Evolutionary conservation across 2,797 vertebrate genomes (phyloP), one percentile per base, ranked within the genome.

Genomic region (Rhadinocentrus ornatus): DNA sequence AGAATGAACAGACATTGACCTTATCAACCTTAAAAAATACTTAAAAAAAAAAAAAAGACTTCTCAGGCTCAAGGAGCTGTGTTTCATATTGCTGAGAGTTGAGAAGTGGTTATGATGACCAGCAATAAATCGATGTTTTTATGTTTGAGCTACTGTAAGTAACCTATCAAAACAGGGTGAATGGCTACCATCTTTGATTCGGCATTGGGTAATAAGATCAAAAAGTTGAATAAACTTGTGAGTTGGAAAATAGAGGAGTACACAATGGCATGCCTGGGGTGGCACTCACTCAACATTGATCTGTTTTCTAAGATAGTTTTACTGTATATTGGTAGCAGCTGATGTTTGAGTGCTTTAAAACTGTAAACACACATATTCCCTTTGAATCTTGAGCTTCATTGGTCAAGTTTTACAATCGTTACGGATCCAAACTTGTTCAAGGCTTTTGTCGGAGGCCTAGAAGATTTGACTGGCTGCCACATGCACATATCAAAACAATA

Each of bases 211-310:
- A 75, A 58, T 11, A 16, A 56, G 46, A 77, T 62, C 70, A 83
- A 68, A 88, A 83, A 72, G 66, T 69, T 87, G 82, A 69, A 81
- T 55, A 27, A 50, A 59, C 64, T 71, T 37, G 46, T 64, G 68
- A 71, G 66, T 74, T 78, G 84, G 78, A 91, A 90, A 89, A 79
- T 77, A 69, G 65, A 24, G 79, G 88, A 75, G 41, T 71, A 46
- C 16, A 35, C 58, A 54, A 75, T 3, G 69, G 75, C 75, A 59
- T 1, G 76, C 8, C 71, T 87, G 84, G 73, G 82, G 77, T 70
- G 62, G 27, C 59, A 69, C 59, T 57, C 39, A 77, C 71, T 79
- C 64, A 70, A 59, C 62, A 71, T 15, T n/a, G 46, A n/a, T 27
- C 44, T 80, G 71, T 29, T 81, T 83, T 74, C 64, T 65, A n/a